Base-by-base conservation (phyloP, 2,797 vertebrate species). In the Heterohyrax brucei region DNA sequence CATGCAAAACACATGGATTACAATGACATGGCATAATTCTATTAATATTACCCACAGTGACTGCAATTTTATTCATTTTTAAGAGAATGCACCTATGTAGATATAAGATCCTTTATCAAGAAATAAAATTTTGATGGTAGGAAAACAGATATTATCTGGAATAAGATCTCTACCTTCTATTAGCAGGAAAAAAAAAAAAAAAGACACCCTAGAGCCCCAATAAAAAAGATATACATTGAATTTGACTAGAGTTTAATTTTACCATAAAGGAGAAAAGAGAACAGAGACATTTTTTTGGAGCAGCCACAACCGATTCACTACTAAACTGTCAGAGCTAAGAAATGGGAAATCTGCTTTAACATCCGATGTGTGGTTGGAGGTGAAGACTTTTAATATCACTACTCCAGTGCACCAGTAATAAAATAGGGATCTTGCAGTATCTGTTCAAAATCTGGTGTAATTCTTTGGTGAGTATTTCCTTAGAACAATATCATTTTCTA, bases 381-480 rank as follows among this genome's bases (percentile, higher is more conserved):
- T 86, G 70, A 95, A 97, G 84, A 93, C 59, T 97, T 97, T 95
- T 88, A 96, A 79, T 89, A 97, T 73, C 70, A 87, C 50, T 50
- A 50, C 88, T 96, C 59, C 4, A 14, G 50, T 89, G 77, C 46
- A 90, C 78, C 30, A 94, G 92, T 91, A 98, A 97, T 68, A 97
- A 97, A 96, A 64, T 18, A 93, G 44, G 44, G 68, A 91, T 96
- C 95, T 97, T 96, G 89, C 61, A 96, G 94, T 93, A 98, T 92
- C 97, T 98, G 83, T 70, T 97, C 80, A 70, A 93, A 92, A 68
- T 93, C 96, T 96, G 96, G 97, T 93, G 78, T 70, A 97, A 97
- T 97, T 98, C 93, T 97, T 97, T 22, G 14, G 44, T 92, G 96
- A 98, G 85, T 87, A 81, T 86, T 96, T 91, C 91, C 84, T 91